A percentile compares a stretch with the other conserved stretches of the same genome.
phyloP scores from a whole-genome alignment of 2,113 vertebrate genomes.

The Triplophysa siluroides region DNA sequence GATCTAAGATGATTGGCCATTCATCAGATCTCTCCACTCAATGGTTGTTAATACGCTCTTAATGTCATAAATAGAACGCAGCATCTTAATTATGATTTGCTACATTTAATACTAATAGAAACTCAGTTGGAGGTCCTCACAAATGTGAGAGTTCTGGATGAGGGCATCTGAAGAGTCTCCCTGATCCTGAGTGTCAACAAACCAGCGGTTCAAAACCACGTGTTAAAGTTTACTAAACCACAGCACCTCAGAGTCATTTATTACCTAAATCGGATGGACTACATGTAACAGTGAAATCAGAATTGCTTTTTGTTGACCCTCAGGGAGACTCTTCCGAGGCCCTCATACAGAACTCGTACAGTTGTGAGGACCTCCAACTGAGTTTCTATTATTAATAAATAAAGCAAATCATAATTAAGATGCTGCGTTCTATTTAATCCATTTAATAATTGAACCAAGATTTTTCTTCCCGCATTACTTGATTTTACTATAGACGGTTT shows the following conservation, averaged over 20 bases:
- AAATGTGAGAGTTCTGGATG: neutral
- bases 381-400: neutral
- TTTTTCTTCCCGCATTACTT: no score
- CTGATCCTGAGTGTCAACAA: neutral
- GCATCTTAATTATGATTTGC: neutral
- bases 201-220: neutral
- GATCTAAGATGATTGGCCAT: no score
- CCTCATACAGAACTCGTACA: neutral
- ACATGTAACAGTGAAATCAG: no score
- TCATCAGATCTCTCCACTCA: no score
- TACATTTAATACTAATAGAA: neutral
- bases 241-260: neutral
- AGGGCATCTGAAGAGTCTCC: neutral
- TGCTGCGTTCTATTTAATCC: neutral
- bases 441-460: neutral
- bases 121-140: neutral
- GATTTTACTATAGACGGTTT: no score
- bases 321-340: neutral
- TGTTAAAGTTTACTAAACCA: conserved; percentile 35
- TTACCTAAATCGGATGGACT: no score
- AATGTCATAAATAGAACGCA: neutral
- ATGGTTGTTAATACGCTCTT: no score
- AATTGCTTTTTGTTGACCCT: neutral
- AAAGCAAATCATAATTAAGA: neutral
- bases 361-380: neutral